Conservation (phyloP, 2,797 vertebrate species). For the Glossophaga mutica region DNA sequence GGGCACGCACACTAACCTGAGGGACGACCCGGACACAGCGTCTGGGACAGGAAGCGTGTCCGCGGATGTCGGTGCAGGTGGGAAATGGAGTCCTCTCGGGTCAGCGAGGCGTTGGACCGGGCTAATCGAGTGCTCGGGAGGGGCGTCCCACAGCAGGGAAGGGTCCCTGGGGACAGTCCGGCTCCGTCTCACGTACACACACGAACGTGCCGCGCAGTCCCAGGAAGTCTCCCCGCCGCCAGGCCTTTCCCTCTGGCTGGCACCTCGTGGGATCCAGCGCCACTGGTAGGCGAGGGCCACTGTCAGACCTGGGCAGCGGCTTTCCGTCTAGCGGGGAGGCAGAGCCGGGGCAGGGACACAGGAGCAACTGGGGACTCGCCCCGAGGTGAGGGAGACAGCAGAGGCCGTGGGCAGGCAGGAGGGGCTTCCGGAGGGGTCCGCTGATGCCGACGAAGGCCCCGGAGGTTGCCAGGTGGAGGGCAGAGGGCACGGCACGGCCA, state of each 20-base stretch:
- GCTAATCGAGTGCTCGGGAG: neutral
- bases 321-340: neutral
- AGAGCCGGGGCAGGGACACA: too few relatives aligned
- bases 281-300: fast-evolving
- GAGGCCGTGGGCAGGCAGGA: neutral
- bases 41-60: neutral
- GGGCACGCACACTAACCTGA: neutral
- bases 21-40: neutral
- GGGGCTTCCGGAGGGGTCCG: neutral
- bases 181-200: fast-evolving
- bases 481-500: neutral
- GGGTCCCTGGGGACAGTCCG: neutral
- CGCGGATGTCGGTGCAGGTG: fast-evolving
- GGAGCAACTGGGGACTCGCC: neutral
- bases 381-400: neutral
- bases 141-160: neutral
- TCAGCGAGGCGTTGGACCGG: too few relatives aligned
- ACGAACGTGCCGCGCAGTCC: fast-evolving
- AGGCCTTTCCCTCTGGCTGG: neutral
- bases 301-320: neutral
- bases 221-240: neutral
- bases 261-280: fast-evolving
- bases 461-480: neutral
- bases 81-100: too few relatives aligned
- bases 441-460: neutral